Conservation (phyloP, 2,797 vertebrate genomes). For the Gymnopithys bicolor region DNA sequence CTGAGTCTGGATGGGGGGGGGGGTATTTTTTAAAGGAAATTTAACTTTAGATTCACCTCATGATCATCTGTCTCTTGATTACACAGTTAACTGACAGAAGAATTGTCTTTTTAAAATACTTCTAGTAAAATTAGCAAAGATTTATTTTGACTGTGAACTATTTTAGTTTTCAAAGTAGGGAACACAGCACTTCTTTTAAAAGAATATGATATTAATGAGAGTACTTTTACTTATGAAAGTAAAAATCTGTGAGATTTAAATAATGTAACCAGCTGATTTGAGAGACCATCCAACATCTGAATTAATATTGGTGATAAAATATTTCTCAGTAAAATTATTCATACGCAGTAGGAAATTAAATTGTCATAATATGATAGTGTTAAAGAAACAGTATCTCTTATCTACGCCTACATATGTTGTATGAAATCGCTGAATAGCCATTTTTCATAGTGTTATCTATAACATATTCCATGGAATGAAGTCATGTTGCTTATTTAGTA, state of each 20-base stretch:
- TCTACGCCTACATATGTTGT: slow-evolving; percentile 58
- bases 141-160: background rate
- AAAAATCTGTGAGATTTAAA: slow-evolving; percentile 70
- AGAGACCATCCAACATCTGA: slow-evolving; percentile 69
- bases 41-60: background rate
- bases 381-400: slow-evolving; percentile 75
- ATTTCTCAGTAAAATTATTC: slow-evolving; percentile 77
- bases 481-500: slow-evolving; percentile 17
- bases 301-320: slow-evolving; percentile 76
- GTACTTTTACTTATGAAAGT: slow-evolving; percentile 66
- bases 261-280: slow-evolving; percentile 65
- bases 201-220: slow-evolving; percentile 71
- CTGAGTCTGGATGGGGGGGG: background rate
- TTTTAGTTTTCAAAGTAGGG: slow-evolving; percentile 51
- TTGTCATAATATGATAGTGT: slow-evolving; percentile 74
- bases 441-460: slow-evolving; percentile 26
- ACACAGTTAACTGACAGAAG: background rate
- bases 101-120: background rate
- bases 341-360: slow-evolving; percentile 78
- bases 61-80: background rate
- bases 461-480: background rate
- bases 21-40: background rate
- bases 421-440: slow-evolving; percentile 45
- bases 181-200: slow-evolving; percentile 43
- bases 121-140: background rate